Base-by-base conservation (phyloP, 2,113 vertebrate genomes). In the Dicerorhinus sumatrensis region DNA sequence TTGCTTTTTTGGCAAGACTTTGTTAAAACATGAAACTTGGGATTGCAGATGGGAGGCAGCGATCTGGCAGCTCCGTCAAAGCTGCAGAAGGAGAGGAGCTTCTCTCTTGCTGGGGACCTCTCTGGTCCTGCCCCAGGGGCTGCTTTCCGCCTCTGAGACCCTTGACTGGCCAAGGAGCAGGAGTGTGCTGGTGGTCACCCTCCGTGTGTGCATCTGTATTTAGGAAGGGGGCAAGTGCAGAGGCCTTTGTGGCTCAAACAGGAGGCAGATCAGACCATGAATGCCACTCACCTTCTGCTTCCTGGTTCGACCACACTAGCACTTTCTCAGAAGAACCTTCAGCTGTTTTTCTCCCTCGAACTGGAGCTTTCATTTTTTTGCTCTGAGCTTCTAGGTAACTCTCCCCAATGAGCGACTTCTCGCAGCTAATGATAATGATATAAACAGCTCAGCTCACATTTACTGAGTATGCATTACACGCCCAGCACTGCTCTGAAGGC, bases 11-110 rank as follows among this genome's bases (percentile, higher is more conserved):
- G 95, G 90, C 51, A 96, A 96, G 75, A 93, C 95, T 93, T 81
- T 60, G 63, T 87, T 58, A 94, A 48, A 97, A 96, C 89, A 91
- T 58, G 31, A 83, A 95, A 87, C 80, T 96, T 88, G 72, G 91
- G 23, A 10, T 83, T 97, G 56, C 86, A 91, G 86, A 75, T 90
- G 92, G 84, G 96, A 81, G 92, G 33, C 89, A 56, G 96, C 18
- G 1, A 62, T 92, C 84, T 95, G 95, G 97, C 97, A 62, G 51
- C 33, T 4, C 73, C 95, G 95, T 96, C 96, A 97, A 97, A 98
- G 97, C 62, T 56, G n/a, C 77, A 86, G 48, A 80, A 88, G 29
- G 63, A n/a, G 77, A 11, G 13, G 46, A 72, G 18, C 8, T 46
- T 46, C 70, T 84, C 73, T 85, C 46, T 97, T 62, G 73, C 72